phyloP scores from a whole-genome alignment of 2,888 invertebrate genomes.

The Pachydiplax longipennis region DNA sequence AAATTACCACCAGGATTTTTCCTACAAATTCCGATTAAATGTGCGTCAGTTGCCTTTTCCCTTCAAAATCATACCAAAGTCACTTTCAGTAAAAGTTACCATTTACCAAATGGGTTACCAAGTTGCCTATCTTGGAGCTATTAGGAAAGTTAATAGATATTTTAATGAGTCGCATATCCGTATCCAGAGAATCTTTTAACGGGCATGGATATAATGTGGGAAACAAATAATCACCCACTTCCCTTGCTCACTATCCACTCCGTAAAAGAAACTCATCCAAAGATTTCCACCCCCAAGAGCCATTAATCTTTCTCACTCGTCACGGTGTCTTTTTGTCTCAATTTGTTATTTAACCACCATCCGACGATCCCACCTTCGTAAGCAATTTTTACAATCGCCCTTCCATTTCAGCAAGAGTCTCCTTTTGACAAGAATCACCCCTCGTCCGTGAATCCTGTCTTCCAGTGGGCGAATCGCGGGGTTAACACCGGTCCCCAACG shows the following conservation, averaged over 20 bases:
- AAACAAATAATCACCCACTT: background rate
- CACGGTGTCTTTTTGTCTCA: background rate
- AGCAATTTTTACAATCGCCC: background rate
- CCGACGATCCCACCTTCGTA: background rate
- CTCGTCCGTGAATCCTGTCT: slow-evolving; percentile 28
- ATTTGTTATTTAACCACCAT: background rate
- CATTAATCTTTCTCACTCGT: background rate
- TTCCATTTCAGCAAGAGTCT: background rate
- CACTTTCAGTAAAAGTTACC: too few relatives aligned
- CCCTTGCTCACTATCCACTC: background rate
- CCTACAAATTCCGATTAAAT: too few relatives aligned
- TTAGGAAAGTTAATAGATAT: too few relatives aligned
- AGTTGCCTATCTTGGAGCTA: too few relatives aligned
- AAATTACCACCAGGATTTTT: too few relatives aligned
- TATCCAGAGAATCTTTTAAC: too few relatives aligned
- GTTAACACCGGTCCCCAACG: background rate
- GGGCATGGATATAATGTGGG: background rate
- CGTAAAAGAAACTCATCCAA: background rate
- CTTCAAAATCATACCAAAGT: too few relatives aligned
- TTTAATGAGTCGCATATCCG: too few relatives aligned
- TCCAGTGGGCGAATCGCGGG: background rate
- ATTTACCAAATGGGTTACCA: too few relatives aligned
- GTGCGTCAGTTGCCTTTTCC: too few relatives aligned
- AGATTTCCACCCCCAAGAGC: background rate
- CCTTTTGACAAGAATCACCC: background rate